Evolutionary conservation across 2,888 invertebrate species (phyloP).

Genomic region (Mythimna lalbum): DNA sequence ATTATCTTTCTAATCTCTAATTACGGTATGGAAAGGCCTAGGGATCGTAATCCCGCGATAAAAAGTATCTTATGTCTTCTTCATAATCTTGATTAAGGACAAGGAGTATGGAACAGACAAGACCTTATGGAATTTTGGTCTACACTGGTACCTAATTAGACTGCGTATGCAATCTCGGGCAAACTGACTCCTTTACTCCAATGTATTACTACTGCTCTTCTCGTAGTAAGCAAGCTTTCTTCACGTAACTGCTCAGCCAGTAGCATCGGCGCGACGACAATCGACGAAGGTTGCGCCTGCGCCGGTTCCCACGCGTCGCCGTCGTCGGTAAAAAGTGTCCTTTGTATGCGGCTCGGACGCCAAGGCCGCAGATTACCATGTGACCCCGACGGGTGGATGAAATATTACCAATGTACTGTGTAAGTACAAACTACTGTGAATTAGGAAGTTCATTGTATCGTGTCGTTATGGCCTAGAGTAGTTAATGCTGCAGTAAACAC

Average conservation of each 20-base stretch:
- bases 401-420: constrained; percentile 60
- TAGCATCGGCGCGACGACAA: constrained; percentile 56
- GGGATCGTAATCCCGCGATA: no score
- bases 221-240: constrained; percentile 42
- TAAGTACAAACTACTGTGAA: constrained; percentile 60
- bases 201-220: not conserved
- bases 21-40: no score
- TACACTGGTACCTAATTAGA: no score
- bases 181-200: no score
- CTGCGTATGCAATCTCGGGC: no score
- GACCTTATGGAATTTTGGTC: no score
- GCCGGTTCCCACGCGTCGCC: constrained; percentile 63
- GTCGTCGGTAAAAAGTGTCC: constrained; percentile 65
- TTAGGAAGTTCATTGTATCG: constrained; percentile 62
- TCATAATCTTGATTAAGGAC: no score
- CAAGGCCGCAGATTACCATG: constrained; percentile 64
- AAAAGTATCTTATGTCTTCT: no score
- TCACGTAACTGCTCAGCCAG: constrained; percentile 23
- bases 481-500: constrained; percentile 38
- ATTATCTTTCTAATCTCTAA: no score
- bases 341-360: constrained; percentile 59
- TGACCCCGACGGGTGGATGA: constrained; percentile 61
- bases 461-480: constrained; percentile 34
- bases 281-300: constrained; percentile 56
- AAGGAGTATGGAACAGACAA: no score